Conservation (phyloP, 1,140 invertebrate species). For the Ceratitis capitata region DNA sequence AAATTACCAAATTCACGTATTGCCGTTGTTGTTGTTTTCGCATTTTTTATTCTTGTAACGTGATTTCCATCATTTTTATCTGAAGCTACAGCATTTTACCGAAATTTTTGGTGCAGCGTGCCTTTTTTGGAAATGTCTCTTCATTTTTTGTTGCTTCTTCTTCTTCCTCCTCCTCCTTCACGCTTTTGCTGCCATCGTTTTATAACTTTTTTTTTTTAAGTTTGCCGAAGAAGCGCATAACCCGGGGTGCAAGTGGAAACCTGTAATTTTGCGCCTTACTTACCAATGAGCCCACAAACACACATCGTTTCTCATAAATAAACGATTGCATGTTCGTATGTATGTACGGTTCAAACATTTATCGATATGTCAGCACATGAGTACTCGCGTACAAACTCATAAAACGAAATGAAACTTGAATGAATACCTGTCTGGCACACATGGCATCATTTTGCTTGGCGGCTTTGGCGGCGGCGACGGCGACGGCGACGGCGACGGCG, state of each 20-base stretch:
- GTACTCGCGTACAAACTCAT: background rate
- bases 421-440: background rate
- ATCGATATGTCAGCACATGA: background rate
- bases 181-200: background rate
- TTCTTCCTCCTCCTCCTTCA: background rate
- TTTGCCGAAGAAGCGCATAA: background rate
- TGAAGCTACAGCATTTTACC: too few relatives aligned
- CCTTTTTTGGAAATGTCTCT: background rate
- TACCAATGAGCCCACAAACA: background rate
- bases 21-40: too few relatives aligned
- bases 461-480: too few relatives aligned
- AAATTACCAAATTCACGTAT: conserved; percentile 3
- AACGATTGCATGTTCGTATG: background rate
- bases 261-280: conserved; percentile 40
- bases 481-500: too few relatives aligned
- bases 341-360: background rate
- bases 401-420: conserved; percentile 14
- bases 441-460: background rate
- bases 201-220: too few relatives aligned
- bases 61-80: background rate
- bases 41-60: background rate
- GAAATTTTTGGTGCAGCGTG: conserved; percentile 16
- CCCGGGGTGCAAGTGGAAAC: background rate
- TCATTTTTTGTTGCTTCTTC: conserved; percentile 29
- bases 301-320: background rate